Base-by-base conservation (phyloP, 2,888 invertebrate species). In the Tiliacea aurago region DNA sequence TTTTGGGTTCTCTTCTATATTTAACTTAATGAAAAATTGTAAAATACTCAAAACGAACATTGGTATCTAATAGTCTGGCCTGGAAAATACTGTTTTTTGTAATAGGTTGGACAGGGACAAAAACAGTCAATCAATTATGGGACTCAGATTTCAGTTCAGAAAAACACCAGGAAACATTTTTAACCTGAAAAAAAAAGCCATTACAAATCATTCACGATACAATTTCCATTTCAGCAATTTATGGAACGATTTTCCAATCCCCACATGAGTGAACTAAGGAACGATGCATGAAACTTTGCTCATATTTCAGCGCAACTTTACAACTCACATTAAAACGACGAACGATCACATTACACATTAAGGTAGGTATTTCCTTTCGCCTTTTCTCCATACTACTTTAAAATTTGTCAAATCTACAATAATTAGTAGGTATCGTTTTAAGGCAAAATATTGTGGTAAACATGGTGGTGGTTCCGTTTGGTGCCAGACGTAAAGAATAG, bases 281-380 rank as follows among this genome's bases (percentile, higher is more conserved):
- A 33, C 51, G 55, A 61, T 58, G 80, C 51, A 79, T 59, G 51
- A 69, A 80, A 83, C 83, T 83, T 80, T 62, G 18, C 28, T 47
- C 59, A 73, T 80, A 83, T 49, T 62, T 80, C 79, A 78, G 28
- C 20, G 47, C 15, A 79, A 80, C 76, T 84, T 68, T 33, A 47
- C 13, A 84, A 81, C 76, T 81, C 62, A n/a, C 81, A 65, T 76
- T 76, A 81, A 71, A 70, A 74, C 84, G 81, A 75, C 55, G 61
- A 73, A 84, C 61, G 82, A 53, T 70, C 73, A 56, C 69, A 65
- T 81, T 62, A 59, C n/a, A n/a, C n/a, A n/a, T n/a, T n/a, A n/a
- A n/a, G n/a, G n/a, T n/a, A 63, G 49, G 49, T 70, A 67, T 61
- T 64, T 64, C 70, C 70, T 67, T 63, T 45, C 76, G 20, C 20